These are phyloP conservation scores for Drosophila mulleri DNA, from an alignment of 2,888 invertebrate genomes.

Conservation along the genomic window DNA sequence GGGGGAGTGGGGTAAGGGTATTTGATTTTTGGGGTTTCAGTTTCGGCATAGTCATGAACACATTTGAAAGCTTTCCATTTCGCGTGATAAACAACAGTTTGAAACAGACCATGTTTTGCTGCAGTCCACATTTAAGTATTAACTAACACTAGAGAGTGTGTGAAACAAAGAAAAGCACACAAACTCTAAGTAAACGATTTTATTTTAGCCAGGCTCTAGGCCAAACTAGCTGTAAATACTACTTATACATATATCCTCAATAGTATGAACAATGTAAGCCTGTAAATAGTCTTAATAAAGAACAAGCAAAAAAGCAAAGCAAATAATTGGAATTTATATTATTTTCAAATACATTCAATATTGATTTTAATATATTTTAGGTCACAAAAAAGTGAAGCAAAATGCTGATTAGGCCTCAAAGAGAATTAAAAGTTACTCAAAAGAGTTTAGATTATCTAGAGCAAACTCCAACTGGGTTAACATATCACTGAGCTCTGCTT, in stretches of 20 bases:
- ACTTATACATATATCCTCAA: constrained; percentile 35
- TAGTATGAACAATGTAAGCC: constrained; percentile 56
- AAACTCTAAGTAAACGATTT: constrained; percentile 30
- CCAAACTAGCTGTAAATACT: constrained; percentile 64
- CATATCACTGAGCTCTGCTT: not conserved
- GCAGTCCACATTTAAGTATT: constrained; percentile 73
- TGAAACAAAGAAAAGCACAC: not conserved
- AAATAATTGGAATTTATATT: not conserved
- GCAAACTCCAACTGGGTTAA: not conserved
- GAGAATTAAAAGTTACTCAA: too few species aligned
- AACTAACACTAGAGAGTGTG: constrained; percentile 56
- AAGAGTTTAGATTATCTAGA: not conserved
- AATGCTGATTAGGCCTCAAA: too few species aligned
- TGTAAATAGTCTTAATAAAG: constrained; percentile 76
- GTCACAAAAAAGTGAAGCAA: too few species aligned
- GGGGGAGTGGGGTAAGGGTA: not conserved
- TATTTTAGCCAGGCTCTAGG: constrained; percentile 58
- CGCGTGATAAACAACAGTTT: constrained; percentile 80
- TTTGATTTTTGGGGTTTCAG: constrained; percentile 23
- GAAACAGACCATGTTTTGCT: constrained; percentile 64
- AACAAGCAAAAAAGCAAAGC: constrained; percentile 9
- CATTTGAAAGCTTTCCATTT: constrained; percentile 82
- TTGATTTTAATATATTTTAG: too few species aligned
- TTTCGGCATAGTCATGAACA: constrained; percentile 71
- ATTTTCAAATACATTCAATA: too few species aligned